phyloP scores from a whole-genome alignment of 2,113 vertebrate genomes.

The Ranitomeya imitator region DNA sequence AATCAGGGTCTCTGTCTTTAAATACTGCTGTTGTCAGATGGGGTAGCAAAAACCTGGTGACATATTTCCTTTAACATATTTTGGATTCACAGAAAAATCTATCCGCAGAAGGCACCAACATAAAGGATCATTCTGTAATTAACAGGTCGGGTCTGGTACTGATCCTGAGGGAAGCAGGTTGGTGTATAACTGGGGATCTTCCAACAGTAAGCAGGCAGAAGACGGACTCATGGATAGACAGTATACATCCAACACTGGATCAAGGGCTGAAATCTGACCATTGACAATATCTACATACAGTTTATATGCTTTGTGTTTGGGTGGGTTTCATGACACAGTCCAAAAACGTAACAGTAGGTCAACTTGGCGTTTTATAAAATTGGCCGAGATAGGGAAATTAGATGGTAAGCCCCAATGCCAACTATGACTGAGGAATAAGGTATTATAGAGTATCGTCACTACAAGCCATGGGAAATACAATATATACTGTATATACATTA shows the following conservation, averaged over 20 bases:
- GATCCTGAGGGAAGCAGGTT: neutral
- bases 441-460: neutral
- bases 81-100: too few species aligned
- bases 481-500: neutral
- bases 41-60: too few species aligned
- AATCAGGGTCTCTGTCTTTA: too few species aligned
- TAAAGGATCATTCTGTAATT: too few species aligned
- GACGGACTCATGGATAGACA: neutral
- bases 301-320: neutral
- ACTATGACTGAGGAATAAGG: neutral
- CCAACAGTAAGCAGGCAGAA: neutral
- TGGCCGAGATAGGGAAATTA: neutral
- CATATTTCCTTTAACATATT: too few species aligned
- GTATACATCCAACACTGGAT: neutral
- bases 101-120: too few species aligned
- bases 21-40: too few species aligned
- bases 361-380: neutral
- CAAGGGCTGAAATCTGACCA: neutral
- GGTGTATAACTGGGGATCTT: neutral
- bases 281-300: neutral
- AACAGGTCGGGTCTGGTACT: neutral
- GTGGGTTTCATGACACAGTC: neutral
- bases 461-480: neutral
- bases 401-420: neutral
- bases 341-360: neutral